phyloP scores from a whole-genome alignment of 1,140 invertebrate species.

The Leptinotarsa undecemlineata region DNA sequence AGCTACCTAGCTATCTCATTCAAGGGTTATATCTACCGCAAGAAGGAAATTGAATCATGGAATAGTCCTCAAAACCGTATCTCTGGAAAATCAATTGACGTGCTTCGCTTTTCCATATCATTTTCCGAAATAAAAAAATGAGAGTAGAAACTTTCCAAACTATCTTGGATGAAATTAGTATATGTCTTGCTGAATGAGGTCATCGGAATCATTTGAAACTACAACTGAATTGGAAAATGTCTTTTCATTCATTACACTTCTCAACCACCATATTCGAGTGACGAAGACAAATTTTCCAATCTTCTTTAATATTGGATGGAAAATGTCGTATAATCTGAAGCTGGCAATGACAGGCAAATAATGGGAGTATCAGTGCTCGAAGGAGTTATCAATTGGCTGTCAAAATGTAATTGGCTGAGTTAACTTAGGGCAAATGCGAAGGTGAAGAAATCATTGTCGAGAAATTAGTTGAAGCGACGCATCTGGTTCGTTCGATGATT shows the following conservation, averaged over 20 bases:
- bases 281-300: slow-evolving; percentile 22
- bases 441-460: neutral
- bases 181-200: too few species aligned
- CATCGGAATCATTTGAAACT: neutral
- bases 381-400: slow-evolving; percentile 27
- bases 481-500: neutral
- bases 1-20: too few species aligned
- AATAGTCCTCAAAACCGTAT: too few species aligned
- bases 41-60: too few species aligned
- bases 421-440: neutral
- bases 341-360: slow-evolving; percentile 28
- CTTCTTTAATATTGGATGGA: neutral
- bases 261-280: neutral
- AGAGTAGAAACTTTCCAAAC: neutral
- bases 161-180: neutral
- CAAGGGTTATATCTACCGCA: too few species aligned
- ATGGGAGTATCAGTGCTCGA: slow-evolving; percentile 23
- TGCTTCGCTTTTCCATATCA: too few species aligned
- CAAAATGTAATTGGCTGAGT: slow-evolving; percentile 25
- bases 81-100: too few species aligned
- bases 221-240: neutral
- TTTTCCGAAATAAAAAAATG: too few species aligned
- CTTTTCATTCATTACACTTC: neutral
- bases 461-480: neutral
- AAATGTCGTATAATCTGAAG: neutral